These are phyloP conservation scores for Melitaea athalia DNA, from an alignment of 2,888 invertebrate genomes.

Conservation along the genomic window DNA sequence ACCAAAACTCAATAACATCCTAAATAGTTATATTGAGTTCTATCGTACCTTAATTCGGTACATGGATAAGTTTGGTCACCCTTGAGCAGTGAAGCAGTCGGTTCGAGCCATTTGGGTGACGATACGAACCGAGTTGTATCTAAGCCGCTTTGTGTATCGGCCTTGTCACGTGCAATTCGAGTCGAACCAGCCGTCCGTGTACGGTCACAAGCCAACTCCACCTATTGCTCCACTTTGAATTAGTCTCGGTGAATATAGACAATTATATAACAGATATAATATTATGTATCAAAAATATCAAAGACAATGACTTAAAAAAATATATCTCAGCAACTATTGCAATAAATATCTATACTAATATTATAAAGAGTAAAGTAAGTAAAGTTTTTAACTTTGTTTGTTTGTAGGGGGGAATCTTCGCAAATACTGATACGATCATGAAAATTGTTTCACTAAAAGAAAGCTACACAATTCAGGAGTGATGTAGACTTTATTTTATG, in stretches of 20 bases:
- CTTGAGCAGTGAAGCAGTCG: conserved; percentile 13
- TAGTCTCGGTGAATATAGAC: conserved; percentile 11
- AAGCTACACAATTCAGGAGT: too few species aligned
- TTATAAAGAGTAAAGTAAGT: too few species aligned
- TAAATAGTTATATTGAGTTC: too few species aligned
- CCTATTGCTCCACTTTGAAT: conserved; percentile 27
- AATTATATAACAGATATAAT: not conserved
- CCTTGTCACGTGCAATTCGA: conserved; percentile 34
- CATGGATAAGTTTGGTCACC: not conserved
- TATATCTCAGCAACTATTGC: too few species aligned
- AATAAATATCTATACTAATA: too few species aligned
- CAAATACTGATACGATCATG: too few species aligned
- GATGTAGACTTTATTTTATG: too few species aligned
- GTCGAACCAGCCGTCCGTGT: conserved; percentile 30
- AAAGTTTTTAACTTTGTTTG: too few species aligned
- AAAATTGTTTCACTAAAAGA: too few species aligned
- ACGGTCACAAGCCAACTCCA: conserved; percentile 28
- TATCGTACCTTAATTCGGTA: not conserved
- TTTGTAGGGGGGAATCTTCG: too few species aligned
- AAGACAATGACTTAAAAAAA: too few species aligned
- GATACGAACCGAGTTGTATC: conserved; percentile 16
- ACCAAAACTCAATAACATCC: too few species aligned
- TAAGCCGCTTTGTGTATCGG: conserved; percentile 31
- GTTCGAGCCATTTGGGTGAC: conserved; percentile 17
- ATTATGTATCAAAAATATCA: not conserved